A percentile compares a stretch with the other conserved stretches of the same genome.
Evolutionary conservation across 2,797 vertebrate genomes (phyloP).

Genomic region (Acanthurus tractus): DNA sequence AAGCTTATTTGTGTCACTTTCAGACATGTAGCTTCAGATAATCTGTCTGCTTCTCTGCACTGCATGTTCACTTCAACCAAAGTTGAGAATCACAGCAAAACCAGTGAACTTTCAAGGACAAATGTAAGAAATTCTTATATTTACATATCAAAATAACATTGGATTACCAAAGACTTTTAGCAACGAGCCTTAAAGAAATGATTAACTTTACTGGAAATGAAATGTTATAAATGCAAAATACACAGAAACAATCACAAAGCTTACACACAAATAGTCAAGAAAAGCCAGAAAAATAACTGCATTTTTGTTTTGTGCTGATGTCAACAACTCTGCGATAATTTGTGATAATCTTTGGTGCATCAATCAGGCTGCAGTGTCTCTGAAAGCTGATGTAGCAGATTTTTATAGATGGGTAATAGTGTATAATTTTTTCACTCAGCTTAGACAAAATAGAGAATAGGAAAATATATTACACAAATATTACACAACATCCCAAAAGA

Average conservation of each 20-base stretch:
- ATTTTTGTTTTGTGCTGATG: not conserved
- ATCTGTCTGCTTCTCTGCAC: not conserved
- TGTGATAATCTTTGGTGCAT: not conserved
- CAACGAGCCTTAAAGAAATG: not conserved
- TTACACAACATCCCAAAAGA: not conserved
- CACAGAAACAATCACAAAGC: not conserved
- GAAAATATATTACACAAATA: too few species aligned
- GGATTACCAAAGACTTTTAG: not conserved
- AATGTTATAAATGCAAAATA: not conserved
- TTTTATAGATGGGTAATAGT: slow-evolving; percentile 26
- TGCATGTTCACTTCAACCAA: not conserved
- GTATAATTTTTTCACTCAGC: slow-evolving; percentile 5
- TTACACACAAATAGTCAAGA: too few species aligned
- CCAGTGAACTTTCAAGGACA: not conserved
- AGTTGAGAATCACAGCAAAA: not conserved
- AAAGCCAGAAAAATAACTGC: not conserved
- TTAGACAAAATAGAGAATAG: not conserved
- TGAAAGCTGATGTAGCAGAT: slow-evolving; percentile 21
- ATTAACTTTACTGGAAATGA: not conserved
- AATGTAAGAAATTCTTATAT: not conserved
- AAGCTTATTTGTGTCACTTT: not conserved
- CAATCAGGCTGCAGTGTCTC: slow-evolving; percentile 10
- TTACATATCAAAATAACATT: not conserved
- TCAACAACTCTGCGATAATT: slow-evolving; percentile 11
- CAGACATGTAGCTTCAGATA: not conserved